phyloP scores from a whole-genome alignment of 2,888 invertebrate species.

The Neuroscelio doddi region DNA sequence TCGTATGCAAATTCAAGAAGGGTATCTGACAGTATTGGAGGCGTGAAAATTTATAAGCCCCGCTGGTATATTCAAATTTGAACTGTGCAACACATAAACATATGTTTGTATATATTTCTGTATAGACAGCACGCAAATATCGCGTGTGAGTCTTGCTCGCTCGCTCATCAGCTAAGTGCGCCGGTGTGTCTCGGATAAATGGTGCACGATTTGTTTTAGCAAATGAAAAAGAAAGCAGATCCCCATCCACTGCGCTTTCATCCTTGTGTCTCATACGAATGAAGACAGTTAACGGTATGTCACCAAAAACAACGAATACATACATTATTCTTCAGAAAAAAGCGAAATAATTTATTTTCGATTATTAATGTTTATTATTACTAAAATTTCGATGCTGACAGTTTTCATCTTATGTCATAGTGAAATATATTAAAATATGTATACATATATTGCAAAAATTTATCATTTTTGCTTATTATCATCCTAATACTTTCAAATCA shows the following conservation, averaged over 20 bases:
- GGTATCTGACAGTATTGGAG: slow-evolving; percentile 43
- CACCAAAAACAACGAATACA: background rate
- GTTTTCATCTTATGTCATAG: too few species aligned
- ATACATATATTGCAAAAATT: too few species aligned
- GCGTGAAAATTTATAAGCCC: slow-evolving; percentile 48
- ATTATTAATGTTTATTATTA: too few species aligned
- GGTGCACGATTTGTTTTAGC: slow-evolving; percentile 66
- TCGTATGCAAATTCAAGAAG: slow-evolving; percentile 44
- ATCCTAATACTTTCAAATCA: too few species aligned
- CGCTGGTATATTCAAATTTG: slow-evolving; percentile 54
- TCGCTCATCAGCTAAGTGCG: slow-evolving; percentile 70
- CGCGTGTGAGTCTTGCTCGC: slow-evolving; percentile 56
- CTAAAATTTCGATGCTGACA: too few species aligned
- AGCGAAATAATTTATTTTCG: background rate
- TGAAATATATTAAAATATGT: too few species aligned
- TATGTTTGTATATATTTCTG: slow-evolving; percentile 40
- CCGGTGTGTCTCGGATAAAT: slow-evolving; percentile 59
- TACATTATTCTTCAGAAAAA: background rate
- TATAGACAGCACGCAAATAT: slow-evolving; percentile 51
- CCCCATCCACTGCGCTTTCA: slow-evolving; percentile 54
- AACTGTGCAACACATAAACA: slow-evolving; percentile 34
- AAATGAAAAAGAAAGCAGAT: slow-evolving; percentile 63
- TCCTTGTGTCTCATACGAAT: slow-evolving; percentile 26
- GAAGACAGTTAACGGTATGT: slow-evolving; percentile 38
- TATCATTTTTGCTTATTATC: too few species aligned